Evolutionary conservation across 2,797 vertebrate species (phyloP).

Genomic region (Coreius guichenoti): DNA sequence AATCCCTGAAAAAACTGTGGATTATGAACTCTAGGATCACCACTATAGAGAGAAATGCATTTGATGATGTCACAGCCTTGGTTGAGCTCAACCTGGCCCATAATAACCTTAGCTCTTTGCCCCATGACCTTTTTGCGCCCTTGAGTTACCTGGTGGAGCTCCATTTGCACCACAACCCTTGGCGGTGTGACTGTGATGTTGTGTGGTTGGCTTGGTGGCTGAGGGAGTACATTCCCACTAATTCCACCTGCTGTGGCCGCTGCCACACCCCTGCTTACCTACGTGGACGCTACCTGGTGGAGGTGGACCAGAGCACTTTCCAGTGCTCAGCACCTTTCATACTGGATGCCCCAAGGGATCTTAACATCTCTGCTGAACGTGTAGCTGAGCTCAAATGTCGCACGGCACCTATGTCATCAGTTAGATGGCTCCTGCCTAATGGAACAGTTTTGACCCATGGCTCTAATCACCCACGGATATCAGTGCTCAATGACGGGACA

Average conservation of each 20-base stretch:
- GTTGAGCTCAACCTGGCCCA: constrained; percentile 98
- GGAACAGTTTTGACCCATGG: constrained; percentile 94
- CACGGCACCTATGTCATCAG: constrained; percentile 93
- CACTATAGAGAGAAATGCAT: constrained; percentile 93
- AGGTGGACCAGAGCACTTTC: constrained; percentile 93
- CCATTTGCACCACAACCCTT: constrained; percentile 97
- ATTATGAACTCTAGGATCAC: constrained; percentile 97
- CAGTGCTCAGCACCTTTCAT: constrained; percentile 97
- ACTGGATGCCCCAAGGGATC: constrained; percentile 90
- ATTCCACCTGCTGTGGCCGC: constrained; percentile 96
- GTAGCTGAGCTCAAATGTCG: constrained; percentile 93
- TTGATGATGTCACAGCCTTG: constrained; percentile 92
- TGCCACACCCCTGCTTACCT: constrained; percentile 92
- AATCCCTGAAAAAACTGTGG: constrained; percentile 94
- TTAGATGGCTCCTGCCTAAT: constrained; percentile 93
- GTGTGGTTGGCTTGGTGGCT: constrained; percentile 98
- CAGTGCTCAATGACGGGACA: constrained; percentile 93
- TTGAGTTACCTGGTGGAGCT: constrained; percentile 94
- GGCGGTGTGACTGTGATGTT: constrained; percentile 95
- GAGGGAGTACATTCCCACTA: constrained; percentile 95
- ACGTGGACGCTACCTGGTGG: constrained; percentile 92
- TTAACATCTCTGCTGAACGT: constrained; percentile 95
- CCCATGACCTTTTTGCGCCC: constrained; percentile 95
- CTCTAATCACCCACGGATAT: constrained; percentile 89
- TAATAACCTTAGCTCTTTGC: constrained; percentile 95